These are phyloP conservation scores for Thunnus maccoyii DNA, from an alignment of 2,113 vertebrate genomes.

Conservation along the genomic window DNA sequence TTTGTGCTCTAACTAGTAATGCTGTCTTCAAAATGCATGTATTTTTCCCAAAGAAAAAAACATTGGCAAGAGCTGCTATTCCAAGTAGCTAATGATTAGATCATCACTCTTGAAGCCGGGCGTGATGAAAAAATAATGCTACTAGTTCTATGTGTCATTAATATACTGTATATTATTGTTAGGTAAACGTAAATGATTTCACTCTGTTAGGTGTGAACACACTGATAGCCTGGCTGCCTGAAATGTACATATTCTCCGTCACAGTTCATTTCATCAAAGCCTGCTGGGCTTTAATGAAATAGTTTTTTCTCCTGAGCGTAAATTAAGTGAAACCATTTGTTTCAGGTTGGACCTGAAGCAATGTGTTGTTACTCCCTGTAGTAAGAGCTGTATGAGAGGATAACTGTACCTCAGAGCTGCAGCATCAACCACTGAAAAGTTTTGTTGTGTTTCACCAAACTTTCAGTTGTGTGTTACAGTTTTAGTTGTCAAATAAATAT, in stretches of 20 bases:
- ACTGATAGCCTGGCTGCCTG: not conserved
- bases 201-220: not conserved
- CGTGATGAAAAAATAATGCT: not conserved
- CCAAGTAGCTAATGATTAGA: not conserved
- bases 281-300: slow-evolving; percentile 6
- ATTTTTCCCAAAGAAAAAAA: not conserved
- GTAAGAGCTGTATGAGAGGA: too few species aligned
- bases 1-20: not conserved
- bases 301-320: too few species aligned
- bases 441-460: too few species aligned
- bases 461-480: too few species aligned
- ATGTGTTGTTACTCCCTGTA: too few species aligned
- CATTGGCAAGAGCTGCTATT: not conserved
- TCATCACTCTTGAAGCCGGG: not conserved
- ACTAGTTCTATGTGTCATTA: not conserved
- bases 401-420: too few species aligned
- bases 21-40: not conserved
- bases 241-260: not conserved
- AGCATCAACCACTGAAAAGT: too few species aligned
- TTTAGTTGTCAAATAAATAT: too few species aligned
- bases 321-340: too few species aligned
- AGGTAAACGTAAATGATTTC: not conserved
- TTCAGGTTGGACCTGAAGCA: too few species aligned
- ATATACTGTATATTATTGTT: not conserved
- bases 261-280: slow-evolving; percentile 2